phyloP scores from a whole-genome alignment of 2,797 vertebrate species.

The Anisognathus igniventris region DNA sequence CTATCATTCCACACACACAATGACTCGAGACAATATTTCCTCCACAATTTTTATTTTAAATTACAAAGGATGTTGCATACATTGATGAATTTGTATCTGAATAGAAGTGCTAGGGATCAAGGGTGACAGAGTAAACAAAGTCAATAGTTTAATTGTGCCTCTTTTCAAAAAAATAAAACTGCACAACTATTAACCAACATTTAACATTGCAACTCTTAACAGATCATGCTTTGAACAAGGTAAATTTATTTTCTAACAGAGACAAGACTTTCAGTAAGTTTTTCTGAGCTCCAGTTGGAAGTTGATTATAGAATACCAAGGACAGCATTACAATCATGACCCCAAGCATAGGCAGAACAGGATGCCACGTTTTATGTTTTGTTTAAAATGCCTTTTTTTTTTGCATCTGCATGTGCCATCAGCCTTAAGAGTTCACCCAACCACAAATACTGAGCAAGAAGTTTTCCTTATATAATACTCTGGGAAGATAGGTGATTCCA shows the following conservation, averaged over 20 bases:
- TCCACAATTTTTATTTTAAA: slow-evolving; percentile 81
- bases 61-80: slow-evolving; percentile 83
- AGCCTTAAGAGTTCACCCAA: slow-evolving; percentile 52
- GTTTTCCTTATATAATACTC: background rate
- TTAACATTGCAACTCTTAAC: slow-evolving; percentile 77
- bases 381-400: slow-evolving; percentile 25
- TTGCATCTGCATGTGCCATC: slow-evolving; percentile 12
- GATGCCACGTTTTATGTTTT: slow-evolving; percentile 52
- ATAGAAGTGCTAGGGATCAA: slow-evolving; percentile 73
- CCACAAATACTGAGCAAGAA: slow-evolving; percentile 39
- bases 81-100: slow-evolving; percentile 80
- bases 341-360: slow-evolving; percentile 62
- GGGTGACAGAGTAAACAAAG: slow-evolving; percentile 77
- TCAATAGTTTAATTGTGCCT: slow-evolving; percentile 82
- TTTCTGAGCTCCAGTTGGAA: slow-evolving; percentile 76
- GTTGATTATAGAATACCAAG: slow-evolving; percentile 66
- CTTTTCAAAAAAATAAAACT: slow-evolving; percentile 74
- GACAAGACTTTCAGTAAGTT: slow-evolving; percentile 76
- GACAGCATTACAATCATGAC: slow-evolving; percentile 72
- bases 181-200: slow-evolving; percentile 93
- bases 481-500: background rate
- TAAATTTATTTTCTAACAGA: slow-evolving; percentile 75
- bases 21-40: slow-evolving; percentile 18
- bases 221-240: slow-evolving; percentile 79
- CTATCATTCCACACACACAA: background rate